Evolutionary conservation across 2,113 vertebrate species (phyloP), one percentile per base, ranked within the genome.

Genomic region (Rafetus swinhoei): DNA sequence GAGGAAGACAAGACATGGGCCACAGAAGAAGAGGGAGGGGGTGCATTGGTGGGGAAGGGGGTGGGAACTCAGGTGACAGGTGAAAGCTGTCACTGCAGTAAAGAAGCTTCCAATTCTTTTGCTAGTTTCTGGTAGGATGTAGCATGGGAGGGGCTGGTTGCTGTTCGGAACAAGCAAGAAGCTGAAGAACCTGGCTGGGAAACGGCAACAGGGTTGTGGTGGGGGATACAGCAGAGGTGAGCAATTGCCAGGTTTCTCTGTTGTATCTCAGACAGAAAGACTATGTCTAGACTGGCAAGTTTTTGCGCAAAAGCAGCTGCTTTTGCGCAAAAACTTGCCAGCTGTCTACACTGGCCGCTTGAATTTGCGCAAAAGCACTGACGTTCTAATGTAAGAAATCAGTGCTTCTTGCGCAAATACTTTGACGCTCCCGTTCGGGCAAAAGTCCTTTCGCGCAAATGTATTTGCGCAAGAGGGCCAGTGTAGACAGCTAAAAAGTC

Each of bases 51-150:
- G 62, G 13, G 29, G 39, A 4, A 76, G 74, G 24, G 39, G 39
- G 22, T 55, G 65, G 32, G 22, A 9, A 4, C 5, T 27, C 1
- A 25, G 59, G 13, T 25, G 54, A 6, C 3, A 14, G 35, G 59
- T 86, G 79, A 7, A 55, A 29, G 32, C 9, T 7, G 32, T 18
- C 1, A 2, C 4, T 2, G 45, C 0, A 0, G 50, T 14, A 27
- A 21, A 2, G 55, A 29, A 54, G 60, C 7, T 1, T 32, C 15
- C 0, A 21, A 27, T 24, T 32, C 50, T 81, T 35, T 29, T 32
- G n/a, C 52, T 39, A 1, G 39, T n/a, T 77, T 79, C 65, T 39
- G 57, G 32, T n/a, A 39, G 7, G 24, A 56, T 27, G 16, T 52
- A 19, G n/a, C 12, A 80, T 80, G n/a, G 10, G 72, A 52, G 55